Percentiles rank a stretch among this genome's conserved stretches.
Evolutionary conservation across 2,113 vertebrate genomes (phyloP).

Genomic region (Ciconia stormi): DNA sequence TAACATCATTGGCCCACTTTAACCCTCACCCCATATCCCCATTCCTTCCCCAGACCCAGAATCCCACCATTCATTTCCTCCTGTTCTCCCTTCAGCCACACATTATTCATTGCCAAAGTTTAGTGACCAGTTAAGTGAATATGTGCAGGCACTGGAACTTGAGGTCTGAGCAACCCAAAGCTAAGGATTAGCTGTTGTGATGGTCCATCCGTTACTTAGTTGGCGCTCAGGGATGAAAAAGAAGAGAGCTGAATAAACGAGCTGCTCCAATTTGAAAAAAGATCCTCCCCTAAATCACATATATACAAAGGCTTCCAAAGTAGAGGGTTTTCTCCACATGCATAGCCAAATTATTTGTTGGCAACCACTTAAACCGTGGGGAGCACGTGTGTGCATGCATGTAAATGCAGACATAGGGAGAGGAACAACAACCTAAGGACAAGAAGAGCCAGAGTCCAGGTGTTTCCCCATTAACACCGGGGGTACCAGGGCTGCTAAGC

Average conservation of each 20-base stretch:
- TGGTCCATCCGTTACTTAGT: background rate
- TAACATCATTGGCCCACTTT: background rate
- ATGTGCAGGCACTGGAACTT: background rate
- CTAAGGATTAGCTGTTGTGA: background rate
- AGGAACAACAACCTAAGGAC: background rate
- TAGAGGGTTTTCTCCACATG: background rate
- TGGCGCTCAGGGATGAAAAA: background rate
- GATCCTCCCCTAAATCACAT: background rate
- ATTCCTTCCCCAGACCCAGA: background rate
- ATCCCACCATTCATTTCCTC: background rate
- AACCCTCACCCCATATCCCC: background rate
- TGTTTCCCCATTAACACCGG: background rate
- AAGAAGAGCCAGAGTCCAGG: background rate
- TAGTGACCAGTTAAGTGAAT: background rate
- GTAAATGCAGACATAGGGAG: background rate
- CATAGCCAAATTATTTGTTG: background rate
- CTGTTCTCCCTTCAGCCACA: background rate
- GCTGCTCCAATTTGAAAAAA: background rate
- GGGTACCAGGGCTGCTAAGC: background rate
- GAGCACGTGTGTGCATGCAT: background rate
- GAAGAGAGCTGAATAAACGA: background rate
- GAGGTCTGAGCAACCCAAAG: background rate
- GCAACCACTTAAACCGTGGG: background rate
- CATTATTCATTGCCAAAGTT: background rate
- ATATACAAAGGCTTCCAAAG: background rate